Conservation (phyloP, 2,888 invertebrate species). For the Octodonta nipae region DNA sequence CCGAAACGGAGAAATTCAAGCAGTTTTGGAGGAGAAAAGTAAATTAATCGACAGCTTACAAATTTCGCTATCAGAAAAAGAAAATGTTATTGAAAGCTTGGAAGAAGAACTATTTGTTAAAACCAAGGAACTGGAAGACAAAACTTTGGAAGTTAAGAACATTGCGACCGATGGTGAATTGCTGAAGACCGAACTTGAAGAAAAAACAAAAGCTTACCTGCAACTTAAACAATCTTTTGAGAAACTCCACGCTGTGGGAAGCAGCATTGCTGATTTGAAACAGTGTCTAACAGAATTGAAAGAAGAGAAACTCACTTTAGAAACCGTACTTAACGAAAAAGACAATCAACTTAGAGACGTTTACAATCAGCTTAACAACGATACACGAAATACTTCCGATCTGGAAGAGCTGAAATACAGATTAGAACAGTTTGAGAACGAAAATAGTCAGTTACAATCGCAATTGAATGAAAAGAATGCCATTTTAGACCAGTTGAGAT, state of each 20-base stretch:
- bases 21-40: conserved; percentile 6
- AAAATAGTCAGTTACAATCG: conserved; percentile 1
- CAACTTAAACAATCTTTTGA: no score
- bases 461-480: no score
- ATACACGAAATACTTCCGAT: neutral
- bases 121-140: conserved; percentile 3
- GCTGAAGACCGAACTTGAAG: neutral
- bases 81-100: conserved; percentile 4
- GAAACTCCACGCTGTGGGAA: no score
- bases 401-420: conserved; percentile 1
- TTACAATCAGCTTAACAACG: no score
- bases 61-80: conserved; percentile 3
- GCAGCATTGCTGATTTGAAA: neutral
- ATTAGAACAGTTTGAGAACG: no score
- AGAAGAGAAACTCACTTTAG: no score
- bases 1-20: conserved; percentile 6
- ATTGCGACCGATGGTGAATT: neutral
- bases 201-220: no score
- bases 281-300: neutral
- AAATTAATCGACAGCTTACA: conserved; percentile 5
- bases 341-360: no score
- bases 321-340: no score
- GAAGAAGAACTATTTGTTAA: conserved; percentile 2
- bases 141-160: neutral
- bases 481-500: no score